phyloP scores from a whole-genome alignment of 2,888 invertebrate genomes.

The Trypoxylon attenuatum region DNA sequence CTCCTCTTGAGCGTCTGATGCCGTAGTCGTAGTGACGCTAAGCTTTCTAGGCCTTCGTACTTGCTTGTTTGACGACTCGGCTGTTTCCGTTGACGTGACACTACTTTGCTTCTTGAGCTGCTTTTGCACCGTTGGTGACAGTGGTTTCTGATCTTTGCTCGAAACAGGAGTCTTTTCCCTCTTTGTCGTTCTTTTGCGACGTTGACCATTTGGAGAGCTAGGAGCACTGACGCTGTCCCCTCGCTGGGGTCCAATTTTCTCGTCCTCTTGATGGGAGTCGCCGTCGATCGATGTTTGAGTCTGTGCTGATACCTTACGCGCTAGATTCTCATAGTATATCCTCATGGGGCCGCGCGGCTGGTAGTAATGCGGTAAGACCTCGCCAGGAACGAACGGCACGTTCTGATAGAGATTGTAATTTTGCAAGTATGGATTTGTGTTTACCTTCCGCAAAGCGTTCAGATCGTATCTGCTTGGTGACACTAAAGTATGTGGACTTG shows the following conservation, averaged over 20 bases:
- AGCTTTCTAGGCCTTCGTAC: constrained; percentile 27
- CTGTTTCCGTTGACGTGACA: constrained; percentile 54
- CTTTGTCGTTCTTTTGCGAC: constrained; percentile 32
- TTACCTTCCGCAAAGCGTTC: constrained; percentile 48
- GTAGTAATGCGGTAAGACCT: constrained; percentile 23
- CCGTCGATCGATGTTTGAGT: constrained; percentile 65
- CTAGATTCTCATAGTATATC: constrained; percentile 41
- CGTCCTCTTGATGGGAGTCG: constrained; percentile 49
- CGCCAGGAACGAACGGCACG: constrained; percentile 52
- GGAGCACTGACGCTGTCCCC: constrained; percentile 32
- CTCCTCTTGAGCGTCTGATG: constrained; percentile 55
- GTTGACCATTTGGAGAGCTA: constrained; percentile 41
- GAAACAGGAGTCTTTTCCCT: constrained; percentile 41
- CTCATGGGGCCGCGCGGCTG: constrained; percentile 17
- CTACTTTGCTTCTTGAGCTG: constrained; percentile 61
- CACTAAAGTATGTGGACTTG: constrained; percentile 66
- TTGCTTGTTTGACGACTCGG: constrained; percentile 49
- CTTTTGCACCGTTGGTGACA: constrained; percentile 47
- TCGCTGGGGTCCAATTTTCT: constrained; percentile 4
- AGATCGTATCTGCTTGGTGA: constrained; percentile 60
- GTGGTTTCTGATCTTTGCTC: constrained; percentile 38
- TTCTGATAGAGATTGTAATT: constrained; percentile 59
- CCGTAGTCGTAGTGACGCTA: constrained; percentile 39
- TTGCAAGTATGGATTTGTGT: constrained; percentile 43
- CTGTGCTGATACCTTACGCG: constrained; percentile 62